Evolutionary conservation across 2,113 vertebrate species (phyloP), one percentile per base, ranked within the genome.

Genomic region (Salvelinus alpinus): DNA sequence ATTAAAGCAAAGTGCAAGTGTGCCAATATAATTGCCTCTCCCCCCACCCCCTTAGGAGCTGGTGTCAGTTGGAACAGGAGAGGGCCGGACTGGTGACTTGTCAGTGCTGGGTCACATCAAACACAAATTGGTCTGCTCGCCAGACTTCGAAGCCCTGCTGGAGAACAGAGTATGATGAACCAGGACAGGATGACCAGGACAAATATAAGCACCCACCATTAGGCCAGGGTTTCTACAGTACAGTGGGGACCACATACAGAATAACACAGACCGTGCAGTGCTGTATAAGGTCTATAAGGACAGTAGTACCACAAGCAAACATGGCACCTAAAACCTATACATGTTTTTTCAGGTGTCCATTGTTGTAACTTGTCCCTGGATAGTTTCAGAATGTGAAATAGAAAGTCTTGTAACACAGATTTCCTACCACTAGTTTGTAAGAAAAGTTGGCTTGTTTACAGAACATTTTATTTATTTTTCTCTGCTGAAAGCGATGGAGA

Each of bases 121-220:
- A 89, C 96, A 99, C 93, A 99, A 98, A 87, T 93, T 99, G 75
- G 96, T 99, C 44, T 99, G 98, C 13, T 96, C 97, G 4, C 98
- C 98, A 0, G 95, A 99, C 77, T 99, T 99, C 14, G 95, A 97
- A 82, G 91, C 95, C 31, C 92, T 99, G 12, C 91, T 99, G 85
- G 93, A 95, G 82, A 93, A 95, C 81, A 92, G 90, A 70, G 92
- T 93, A 71, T 95, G 93, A 90, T 90, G 82, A 82, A 3, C 70
- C 13, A 12, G 38, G 8, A 11, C 38, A 11, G 38, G 38, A 44
- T 2, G 9, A 44, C 11, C 38, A 44, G 38, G 2, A 44, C 9
- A 44, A 44, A 44, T 44, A 44, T 44, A 44, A 44, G 38, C 38
- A 44, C 9, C 38, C 38, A 44, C 38, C 9, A 5, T 44, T 16